Conservation (phyloP, 2,888 invertebrate genomes). For the Netelia inedita region DNA sequence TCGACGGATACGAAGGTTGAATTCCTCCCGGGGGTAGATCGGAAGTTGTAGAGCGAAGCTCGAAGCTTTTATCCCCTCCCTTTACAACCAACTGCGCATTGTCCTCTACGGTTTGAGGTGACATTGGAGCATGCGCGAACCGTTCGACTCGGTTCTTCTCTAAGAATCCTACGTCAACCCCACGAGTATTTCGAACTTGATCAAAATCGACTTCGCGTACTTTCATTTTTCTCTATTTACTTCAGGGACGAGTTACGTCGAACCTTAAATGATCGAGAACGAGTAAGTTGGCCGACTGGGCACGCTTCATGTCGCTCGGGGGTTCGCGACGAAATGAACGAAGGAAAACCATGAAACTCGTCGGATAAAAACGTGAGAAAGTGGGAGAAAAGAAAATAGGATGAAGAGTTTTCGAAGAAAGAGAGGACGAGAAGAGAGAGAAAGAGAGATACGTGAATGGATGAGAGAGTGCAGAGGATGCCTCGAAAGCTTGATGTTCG, state of each 20-base stretch:
- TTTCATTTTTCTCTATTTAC: neutral
- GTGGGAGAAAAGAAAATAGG: neutral
- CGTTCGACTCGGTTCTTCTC: no score
- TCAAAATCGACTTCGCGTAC: neutral
- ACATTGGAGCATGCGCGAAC: neutral
- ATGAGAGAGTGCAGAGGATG: neutral
- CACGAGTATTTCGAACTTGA: no score
- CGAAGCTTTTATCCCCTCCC: neutral
- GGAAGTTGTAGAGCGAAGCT: neutral
- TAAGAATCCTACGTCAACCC: no score
- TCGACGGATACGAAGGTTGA: neutral
- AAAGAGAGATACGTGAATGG: neutral
- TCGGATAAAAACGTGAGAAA: neutral
- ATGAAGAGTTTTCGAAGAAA: neutral
- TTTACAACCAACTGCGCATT: neutral
- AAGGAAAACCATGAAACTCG: neutral
- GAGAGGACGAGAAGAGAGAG: neutral
- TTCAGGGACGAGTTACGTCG: slow-evolving; percentile 20
- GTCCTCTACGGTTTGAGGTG: neutral
- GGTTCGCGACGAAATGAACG: neutral
- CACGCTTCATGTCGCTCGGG: neutral
- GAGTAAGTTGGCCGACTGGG: neutral
- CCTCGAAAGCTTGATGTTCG: slow-evolving; percentile 21
- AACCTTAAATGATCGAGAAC: slow-evolving; percentile 31
- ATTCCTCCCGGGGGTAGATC: neutral